phyloP scores from a whole-genome alignment of 2,113 vertebrate genomes.

The Equus przewalskii region DNA sequence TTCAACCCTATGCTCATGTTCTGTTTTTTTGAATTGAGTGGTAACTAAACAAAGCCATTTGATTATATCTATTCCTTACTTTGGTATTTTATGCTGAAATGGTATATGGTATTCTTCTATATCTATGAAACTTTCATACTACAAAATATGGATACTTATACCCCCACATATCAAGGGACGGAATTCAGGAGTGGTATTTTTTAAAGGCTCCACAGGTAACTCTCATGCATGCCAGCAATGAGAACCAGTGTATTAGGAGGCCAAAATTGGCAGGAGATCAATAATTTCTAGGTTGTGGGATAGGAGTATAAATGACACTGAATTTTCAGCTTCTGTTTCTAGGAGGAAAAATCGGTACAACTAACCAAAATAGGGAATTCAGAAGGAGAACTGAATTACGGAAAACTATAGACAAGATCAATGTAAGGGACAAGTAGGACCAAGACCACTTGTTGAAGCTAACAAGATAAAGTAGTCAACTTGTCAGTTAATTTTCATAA shows the following conservation, averaged over 20 bases:
- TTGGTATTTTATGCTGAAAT: background rate
- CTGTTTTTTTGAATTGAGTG: background rate
- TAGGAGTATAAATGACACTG: background rate
- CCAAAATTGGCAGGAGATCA: background rate
- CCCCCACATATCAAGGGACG: background rate
- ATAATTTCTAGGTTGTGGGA: background rate
- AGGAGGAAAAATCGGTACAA: background rate
- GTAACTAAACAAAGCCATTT: background rate
- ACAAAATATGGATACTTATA: background rate
- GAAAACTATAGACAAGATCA: background rate
- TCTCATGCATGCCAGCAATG: background rate
- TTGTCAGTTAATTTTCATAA: slow-evolving; percentile 35
- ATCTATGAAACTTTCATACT: background rate
- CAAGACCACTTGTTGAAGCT: background rate
- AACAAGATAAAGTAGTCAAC: background rate
- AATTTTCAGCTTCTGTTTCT: slow-evolving; percentile 5
- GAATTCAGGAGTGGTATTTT: background rate
- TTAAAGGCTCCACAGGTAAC: background rate
- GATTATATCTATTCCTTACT: background rate
- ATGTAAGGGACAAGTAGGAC: background rate
- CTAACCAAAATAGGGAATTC: slow-evolving; percentile 5
- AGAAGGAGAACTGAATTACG: background rate
- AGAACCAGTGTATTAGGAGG: background rate
- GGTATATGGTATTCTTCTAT: background rate
- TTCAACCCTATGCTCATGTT: background rate